These are phyloP conservation scores for Patella ulyssiponensis DNA, from an alignment of 2,888 invertebrate genomes.

Conservation along the genomic window DNA sequence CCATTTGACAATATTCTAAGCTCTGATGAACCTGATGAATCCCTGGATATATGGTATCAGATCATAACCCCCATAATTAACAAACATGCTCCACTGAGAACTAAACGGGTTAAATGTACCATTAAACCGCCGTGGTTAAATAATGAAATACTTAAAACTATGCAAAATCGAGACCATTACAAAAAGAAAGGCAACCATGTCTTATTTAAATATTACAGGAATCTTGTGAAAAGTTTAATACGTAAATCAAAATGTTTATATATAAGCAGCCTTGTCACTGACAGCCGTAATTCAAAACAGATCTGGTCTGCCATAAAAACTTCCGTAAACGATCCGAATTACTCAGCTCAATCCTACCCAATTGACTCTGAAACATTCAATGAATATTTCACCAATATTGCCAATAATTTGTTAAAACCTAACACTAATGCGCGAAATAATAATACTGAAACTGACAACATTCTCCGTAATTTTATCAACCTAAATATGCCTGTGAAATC, in stretches of 20 bases:
- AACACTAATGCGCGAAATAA: background rate
- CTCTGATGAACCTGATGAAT: background rate
- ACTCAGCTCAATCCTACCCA: too few relatives aligned
- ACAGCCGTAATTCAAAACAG: background rate
- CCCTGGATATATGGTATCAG: too few relatives aligned
- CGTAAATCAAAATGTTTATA: background rate
- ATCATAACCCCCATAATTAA: too few relatives aligned
- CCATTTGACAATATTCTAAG: constrained; percentile 3
- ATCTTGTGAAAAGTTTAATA: constrained; percentile 1
- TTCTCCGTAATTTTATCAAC: background rate
- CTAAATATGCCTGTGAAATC: background rate
- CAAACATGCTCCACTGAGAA: too few relatives aligned
- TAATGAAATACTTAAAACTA: background rate
- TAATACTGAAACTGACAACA: background rate
- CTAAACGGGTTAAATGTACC: too few relatives aligned
- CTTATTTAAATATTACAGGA: background rate
- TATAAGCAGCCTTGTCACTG: background rate
- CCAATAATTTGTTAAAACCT: background rate
- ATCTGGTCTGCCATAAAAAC: background rate
- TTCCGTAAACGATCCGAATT: background rate
- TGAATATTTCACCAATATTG: background rate
- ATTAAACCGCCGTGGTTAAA: background rate
- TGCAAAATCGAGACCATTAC: background rate
- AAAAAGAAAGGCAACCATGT: background rate
- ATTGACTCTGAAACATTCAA: too few relatives aligned